These are phyloP conservation scores for Callaeas wilsoni DNA, from an alignment of 2,113 vertebrate genomes.

Conservation along the genomic window DNA sequence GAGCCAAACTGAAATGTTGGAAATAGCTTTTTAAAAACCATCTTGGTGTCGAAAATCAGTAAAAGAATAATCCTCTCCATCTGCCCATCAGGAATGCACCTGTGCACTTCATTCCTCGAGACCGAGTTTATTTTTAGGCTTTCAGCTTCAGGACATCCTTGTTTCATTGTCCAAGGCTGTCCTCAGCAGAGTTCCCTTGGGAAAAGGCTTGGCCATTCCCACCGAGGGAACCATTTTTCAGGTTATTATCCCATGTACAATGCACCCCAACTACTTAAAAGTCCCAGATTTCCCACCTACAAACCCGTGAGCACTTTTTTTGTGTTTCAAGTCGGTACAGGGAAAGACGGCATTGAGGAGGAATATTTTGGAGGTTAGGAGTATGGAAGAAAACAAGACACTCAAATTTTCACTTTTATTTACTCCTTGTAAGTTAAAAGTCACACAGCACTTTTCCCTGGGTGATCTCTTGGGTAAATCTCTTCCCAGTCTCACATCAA, in stretches of 20 bases:
- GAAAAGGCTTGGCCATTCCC: background rate
- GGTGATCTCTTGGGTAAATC: background rate
- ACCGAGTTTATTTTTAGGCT: background rate
- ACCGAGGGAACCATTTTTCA: background rate
- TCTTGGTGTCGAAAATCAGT: background rate
- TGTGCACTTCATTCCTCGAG: background rate
- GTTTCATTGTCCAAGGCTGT: background rate
- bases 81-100: background rate
- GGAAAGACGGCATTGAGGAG: background rate
- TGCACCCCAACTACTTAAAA: background rate
- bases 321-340: background rate
- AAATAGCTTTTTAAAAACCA: background rate
- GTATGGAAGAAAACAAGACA: fast-evolving
- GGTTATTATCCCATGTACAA: background rate
- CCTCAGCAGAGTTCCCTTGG: background rate
- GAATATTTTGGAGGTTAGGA: background rate
- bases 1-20: background rate
- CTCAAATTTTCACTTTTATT: background rate
- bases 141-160: background rate
- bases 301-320: background rate
- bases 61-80: background rate
- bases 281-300: fast-evolving
- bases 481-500: background rate
- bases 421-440: background rate
- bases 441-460: background rate